Conservation (phyloP, 2,888 invertebrate species). For the Pachymerium ferrugineum region DNA sequence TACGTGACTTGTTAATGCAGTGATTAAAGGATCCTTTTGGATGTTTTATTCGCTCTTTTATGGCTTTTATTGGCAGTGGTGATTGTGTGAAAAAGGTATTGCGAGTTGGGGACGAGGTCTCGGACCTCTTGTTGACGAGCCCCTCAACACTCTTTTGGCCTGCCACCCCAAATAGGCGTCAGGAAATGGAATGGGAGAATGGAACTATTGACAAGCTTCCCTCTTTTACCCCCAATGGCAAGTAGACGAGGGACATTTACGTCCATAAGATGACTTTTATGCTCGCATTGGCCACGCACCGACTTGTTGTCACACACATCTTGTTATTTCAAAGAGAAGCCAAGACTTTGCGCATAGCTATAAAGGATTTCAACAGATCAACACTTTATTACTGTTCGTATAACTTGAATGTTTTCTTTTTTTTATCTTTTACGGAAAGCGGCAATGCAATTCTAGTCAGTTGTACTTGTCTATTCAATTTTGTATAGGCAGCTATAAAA, state of each 20-base stretch:
- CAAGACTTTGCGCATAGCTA: too few relatives aligned
- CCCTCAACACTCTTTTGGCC: constrained; percentile 9
- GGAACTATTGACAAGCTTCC: constrained; percentile 9
- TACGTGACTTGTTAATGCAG: constrained; percentile 2
- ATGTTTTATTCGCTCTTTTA: neutral
- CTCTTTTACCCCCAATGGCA: neutral
- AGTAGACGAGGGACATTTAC: neutral
- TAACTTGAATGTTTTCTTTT: too few relatives aligned
- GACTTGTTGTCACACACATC: neutral
- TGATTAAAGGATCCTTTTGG: neutral
- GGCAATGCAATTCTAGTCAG: too few relatives aligned
- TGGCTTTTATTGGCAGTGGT: neutral
- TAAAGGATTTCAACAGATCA: too few relatives aligned
- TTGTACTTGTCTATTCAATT: too few relatives aligned
- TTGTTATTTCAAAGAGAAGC: too few relatives aligned
- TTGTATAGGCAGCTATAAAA: too few relatives aligned
- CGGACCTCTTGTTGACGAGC: constrained; percentile 13
- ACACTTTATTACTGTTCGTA: too few relatives aligned
- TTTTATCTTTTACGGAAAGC: too few relatives aligned
- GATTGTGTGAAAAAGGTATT: constrained; percentile 2
- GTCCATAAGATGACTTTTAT: neutral
- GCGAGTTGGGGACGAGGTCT: neutral
- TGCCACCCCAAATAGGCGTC: constrained; percentile 8
- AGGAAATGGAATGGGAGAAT: constrained; percentile 8
- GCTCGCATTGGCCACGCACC: neutral